Percentiles rank a stretch among this genome's conserved stretches.
Conservation (phyloP, 92 coral and sea anemone species). For the Porites cylindrica region DNA sequence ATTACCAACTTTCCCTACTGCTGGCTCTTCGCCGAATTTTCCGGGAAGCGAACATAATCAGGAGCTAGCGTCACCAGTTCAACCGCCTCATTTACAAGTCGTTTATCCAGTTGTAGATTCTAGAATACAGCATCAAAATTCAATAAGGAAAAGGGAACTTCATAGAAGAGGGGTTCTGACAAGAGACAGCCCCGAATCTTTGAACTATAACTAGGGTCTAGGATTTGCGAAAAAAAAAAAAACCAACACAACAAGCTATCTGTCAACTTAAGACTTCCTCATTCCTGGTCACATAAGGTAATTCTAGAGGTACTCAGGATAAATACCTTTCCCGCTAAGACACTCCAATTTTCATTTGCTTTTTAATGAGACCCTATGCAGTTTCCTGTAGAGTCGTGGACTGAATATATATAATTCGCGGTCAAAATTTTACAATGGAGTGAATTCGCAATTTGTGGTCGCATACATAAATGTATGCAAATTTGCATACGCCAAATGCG, state of each 20-base stretch:
- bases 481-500: background rate
- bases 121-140: conserved; percentile 58
- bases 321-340: background rate
- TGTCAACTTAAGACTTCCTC: conserved; percentile 65
- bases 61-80: conserved; percentile 38
- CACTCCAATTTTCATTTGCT: background rate
- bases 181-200: conserved; percentile 81
- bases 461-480: conserved; percentile 7
- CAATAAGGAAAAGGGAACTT: conserved; percentile 82
- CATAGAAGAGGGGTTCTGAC: conserved; percentile 87
- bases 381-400: background rate
- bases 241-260: background rate
- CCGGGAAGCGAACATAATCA: conserved; percentile 37
- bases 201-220: conserved; percentile 61
- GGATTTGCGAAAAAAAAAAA: conserved; percentile 35
- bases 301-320: background rate
- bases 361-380: background rate
- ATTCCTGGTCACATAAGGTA: conserved; percentile 15
- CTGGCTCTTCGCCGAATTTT: conserved; percentile 18
- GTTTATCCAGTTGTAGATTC: conserved; percentile 81
- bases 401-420: background rate
- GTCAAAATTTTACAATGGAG: background rate
- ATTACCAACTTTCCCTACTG: conserved; percentile 19
- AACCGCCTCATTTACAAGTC: conserved; percentile 83
- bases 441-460: background rate